Evolutionary conservation across 2,888 invertebrate species (phyloP).

Genomic region (Melanchra persicariae): DNA sequence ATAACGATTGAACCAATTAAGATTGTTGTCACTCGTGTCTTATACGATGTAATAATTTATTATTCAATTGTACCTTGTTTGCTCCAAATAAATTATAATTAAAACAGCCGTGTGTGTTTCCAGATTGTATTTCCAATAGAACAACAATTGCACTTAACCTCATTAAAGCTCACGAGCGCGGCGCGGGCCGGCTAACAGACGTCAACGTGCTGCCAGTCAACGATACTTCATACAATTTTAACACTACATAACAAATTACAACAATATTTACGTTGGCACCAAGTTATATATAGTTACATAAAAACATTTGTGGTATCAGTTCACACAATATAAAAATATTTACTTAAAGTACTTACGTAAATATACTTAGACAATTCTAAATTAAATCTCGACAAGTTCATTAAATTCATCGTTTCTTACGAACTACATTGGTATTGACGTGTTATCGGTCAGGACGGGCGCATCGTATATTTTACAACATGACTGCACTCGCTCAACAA

Average conservation of each 20-base stretch:
- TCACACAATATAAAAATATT: conserved; percentile 90
- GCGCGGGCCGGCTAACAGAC: conserved; percentile 64
- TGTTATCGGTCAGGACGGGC: conserved; percentile 77
- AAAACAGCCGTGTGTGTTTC: conserved; percentile 79
- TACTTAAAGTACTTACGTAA: conserved; percentile 87
- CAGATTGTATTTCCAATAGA: conserved; percentile 89
- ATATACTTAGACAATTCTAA: conserved; percentile 85
- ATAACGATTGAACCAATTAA: conserved; percentile 32
- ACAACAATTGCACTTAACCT: conserved; percentile 88
- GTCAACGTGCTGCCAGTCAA: conserved; percentile 84
- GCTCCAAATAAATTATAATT: conserved; percentile 63
- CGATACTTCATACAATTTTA: conserved; percentile 88
- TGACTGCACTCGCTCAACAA: conserved; percentile 33
- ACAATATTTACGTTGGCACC: conserved; percentile 91
- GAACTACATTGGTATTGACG: conserved; percentile 84
- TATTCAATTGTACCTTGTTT: conserved; percentile 60
- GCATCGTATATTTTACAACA: conserved; percentile 38
- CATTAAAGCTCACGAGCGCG: conserved; percentile 84
- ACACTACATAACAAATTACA: conserved; percentile 90
- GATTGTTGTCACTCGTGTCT: conserved; percentile 48
- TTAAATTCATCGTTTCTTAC: conserved; percentile 87
- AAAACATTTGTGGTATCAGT: conserved; percentile 88
- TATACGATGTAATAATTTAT: conserved; percentile 57
- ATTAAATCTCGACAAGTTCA: conserved; percentile 88
- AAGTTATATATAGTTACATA: conserved; percentile 85